Evolutionary conservation across 2,888 invertebrate species (phyloP), one percentile per base, ranked within the genome.

Genomic region (Ormyrus thymus): DNA sequence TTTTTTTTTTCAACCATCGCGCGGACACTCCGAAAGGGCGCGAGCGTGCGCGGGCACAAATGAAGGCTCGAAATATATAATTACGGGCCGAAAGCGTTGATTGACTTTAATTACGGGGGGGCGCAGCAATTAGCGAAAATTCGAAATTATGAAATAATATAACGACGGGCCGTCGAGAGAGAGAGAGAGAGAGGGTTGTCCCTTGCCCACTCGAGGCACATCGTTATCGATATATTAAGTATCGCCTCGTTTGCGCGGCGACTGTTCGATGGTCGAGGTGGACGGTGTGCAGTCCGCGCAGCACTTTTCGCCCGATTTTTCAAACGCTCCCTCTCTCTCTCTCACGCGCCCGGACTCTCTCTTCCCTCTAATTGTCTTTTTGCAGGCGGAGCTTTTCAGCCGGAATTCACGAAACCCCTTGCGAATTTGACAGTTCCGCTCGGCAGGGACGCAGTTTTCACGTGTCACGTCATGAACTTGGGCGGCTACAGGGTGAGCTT

Each of bases 391-490:
- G 94, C 94, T 82, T 95, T 94, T 90, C 95, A 95, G 90, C 97
- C 97, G 29, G 96, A 96, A 90, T 97, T 97, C 88, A 94, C 94
- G 78, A 95, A 95, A 86, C 94, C 95, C 59, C 93, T 97, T 87
- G 92, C 93, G 84, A 97, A 97, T 92, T 92, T 97, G 85, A 97
- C 97, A 76, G 93, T 97, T 77, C 93, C 96, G 72, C 92, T 96
- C 80, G 97, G 97, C 81, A 92, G 97, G 87, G 97, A 97, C 90
- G 97, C 97, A 79, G 95, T 94, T 81, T 96, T 97, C 89, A 95
- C 95, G 88, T 97, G 97, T 90, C 92, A 95, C 87, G 96, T 97
- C 76, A 94, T 95, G 87, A 95, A 96, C 90, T 93, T 97, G 84
- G 97, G 97, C 75, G 96, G 96, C 86, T 97, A 97, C 91, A 94